phyloP scores from a whole-genome alignment of 2,113 vertebrate species.

The Oenanthe oenanthe region DNA sequence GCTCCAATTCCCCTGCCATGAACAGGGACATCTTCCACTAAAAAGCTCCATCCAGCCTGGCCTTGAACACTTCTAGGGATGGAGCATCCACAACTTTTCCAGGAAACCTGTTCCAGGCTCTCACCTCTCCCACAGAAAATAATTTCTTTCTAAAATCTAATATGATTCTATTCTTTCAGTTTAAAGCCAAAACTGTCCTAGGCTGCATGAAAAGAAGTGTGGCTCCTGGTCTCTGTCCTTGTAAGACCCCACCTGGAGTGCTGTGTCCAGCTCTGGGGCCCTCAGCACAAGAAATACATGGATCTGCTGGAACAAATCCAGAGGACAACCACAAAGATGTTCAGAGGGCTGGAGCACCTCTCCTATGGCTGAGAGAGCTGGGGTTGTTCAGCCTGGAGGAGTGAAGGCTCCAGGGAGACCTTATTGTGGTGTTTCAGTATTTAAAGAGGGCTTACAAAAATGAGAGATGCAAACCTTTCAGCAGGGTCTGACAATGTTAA shows the following conservation, averaged over 20 bases:
- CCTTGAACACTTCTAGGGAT: background rate
- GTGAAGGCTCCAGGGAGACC: background rate
- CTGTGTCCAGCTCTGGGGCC: background rate
- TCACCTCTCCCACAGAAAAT: background rate
- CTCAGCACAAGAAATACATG: background rate
- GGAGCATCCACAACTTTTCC: background rate
- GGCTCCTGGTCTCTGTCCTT: background rate
- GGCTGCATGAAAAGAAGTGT: background rate
- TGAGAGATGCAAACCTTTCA: background rate
- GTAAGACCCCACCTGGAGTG: background rate
- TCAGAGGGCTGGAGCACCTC: background rate
- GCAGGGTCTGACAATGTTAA: background rate
- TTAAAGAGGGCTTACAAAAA: background rate
- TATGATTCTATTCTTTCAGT: background rate
- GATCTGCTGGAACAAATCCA: fast-evolving
- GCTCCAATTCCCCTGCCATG: background rate
- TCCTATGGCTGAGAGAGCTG: background rate
- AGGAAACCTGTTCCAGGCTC: background rate
- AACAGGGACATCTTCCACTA: too few relatives aligned
- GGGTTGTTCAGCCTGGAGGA: background rate
- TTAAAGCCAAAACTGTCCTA: background rate
- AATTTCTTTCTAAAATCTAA: background rate
- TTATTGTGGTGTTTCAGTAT: background rate
- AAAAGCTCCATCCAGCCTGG: background rate
- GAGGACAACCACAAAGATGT: background rate